A percentile compares a stretch with the other conserved stretches of the same genome.
phyloP scores from a whole-genome alignment of 2,888 invertebrate species.

The Ophion costatus region DNA sequence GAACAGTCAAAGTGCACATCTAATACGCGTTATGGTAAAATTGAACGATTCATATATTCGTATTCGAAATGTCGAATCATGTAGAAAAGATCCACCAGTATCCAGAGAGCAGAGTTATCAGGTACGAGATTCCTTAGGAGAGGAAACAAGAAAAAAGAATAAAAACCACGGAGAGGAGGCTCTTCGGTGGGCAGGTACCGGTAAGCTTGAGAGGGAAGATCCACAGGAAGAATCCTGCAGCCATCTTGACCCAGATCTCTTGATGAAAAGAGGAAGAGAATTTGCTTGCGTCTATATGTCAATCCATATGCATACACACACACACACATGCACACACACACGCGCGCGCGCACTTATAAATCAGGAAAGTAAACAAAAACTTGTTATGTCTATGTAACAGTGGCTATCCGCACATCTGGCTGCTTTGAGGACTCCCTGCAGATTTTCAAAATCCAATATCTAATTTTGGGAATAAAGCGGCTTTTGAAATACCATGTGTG shows the following conservation, averaged over 20 bases:
- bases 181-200: not conserved
- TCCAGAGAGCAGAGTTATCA: not conserved
- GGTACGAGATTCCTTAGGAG: slow-evolving; percentile 31
- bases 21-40: no score
- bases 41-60: no score
- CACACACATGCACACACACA: not conserved
- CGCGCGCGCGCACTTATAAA: not conserved
- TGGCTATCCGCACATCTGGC: no score
- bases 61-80: slow-evolving; percentile 20
- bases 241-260: slow-evolving; percentile 56
- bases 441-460: no score
- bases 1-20: no score
- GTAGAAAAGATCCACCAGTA: not conserved
- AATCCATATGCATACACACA: not conserved
- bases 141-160: not conserved
- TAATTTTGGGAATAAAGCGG: no score
- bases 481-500: no score
- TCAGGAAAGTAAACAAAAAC: no score
- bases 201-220: slow-evolving; percentile 23
- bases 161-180: not conserved
- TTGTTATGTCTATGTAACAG: no score
- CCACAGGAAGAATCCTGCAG: slow-evolving; percentile 41
- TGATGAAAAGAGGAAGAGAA: slow-evolving; percentile 62
- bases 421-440: no score
- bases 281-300: slow-evolving; percentile 17